Base-by-base conservation (phyloP, 2,888 invertebrate genomes). In the Lasius fuliginosus region DNA sequence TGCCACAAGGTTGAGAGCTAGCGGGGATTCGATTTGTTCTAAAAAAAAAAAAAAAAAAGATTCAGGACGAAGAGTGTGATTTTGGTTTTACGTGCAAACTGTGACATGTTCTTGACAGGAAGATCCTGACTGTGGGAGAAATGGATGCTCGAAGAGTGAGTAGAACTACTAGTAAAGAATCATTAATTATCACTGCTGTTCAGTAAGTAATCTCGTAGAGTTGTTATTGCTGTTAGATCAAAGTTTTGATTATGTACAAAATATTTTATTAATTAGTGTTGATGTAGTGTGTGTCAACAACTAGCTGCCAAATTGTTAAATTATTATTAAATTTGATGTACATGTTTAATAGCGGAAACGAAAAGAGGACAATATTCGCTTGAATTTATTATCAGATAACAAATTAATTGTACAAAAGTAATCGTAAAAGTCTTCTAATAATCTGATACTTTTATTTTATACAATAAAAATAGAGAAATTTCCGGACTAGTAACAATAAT, bases 101-200 rank as follows among this genome's bases (percentile, higher is more conserved):
- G 92, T 92, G 90, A 93, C 91, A 90, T 90, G 93, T 90, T 90
- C 86, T 87, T 89, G 85, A 88, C 83, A 90, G 86, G 87, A 90
- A 92, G 88, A 49, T 81, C 58, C 65, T 86, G 84, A 90, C 33
- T 42, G 30, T 53, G 64, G 84, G 86, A 88, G 92, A 92, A 84
- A 94, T 94, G 94, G 92, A 93, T 87, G 69, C 90, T 88, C 92
- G 92, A 91, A 89, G 91, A 90, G 94, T 94, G 88, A 94, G 94
- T 93, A 89, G n/a, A 11, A 33, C 9, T 9, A 27, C 8, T 6
- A 42, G 23, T 56, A 60, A 49, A 0, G 11, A 62, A 40, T 65
- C 15, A 4, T 23, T 58, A n/a, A 58, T 77, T 56, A 64, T 42
- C 5, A 12, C 1, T n/a, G 30, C 2, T 1, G 42, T 40, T 3